Base-by-base conservation (phyloP, 2,888 invertebrate genomes). In the Apamea crenata region DNA sequence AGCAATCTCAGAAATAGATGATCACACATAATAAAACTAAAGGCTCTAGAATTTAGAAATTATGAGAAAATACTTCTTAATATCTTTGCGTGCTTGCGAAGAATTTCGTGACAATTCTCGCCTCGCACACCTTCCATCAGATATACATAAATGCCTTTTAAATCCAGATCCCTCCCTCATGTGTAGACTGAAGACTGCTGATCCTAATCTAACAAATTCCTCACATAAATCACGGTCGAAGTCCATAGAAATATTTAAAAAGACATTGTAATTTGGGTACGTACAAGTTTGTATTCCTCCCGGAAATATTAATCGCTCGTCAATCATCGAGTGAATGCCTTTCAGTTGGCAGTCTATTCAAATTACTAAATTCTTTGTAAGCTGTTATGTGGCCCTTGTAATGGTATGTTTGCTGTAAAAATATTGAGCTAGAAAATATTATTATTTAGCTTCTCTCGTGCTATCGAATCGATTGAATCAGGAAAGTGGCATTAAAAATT, bases 261-360 rank as follows among this genome's bases (percentile, higher is more conserved):
- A 56, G 12, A 47, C 36, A 32, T 36, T 18, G 25, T 61, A 78
- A 25, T 63, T 77, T 78, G 2, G 44, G 32, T 2, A 7, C 29
- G 14, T 63, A 32, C 29, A 29, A 65, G 16, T 12, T 47, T 44
- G 14, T 18, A 36, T 18, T 65, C 1, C 32, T 71, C 25, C 36
- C 7, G 59, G 53, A 61, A 61, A 78, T 83, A 76, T 78, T 74
- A 84, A 75, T 78, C 29, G 36, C 40, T 75, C 83, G 53, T 86
- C 72, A 66, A 83, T 78, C 83, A 83, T 78, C 25, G 6, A 21
- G 4, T 72, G 36, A 78, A 82, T 66, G 47, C 36, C 47, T 75
- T 65, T 68, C 74, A 66, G 65, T 47, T 14, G 12, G 36, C 47
- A 71, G 71, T 40, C 36, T 44, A 67, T 44, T 59, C 56, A 59